Evolutionary conservation across 1,140 invertebrate genomes (phyloP).

Genomic region (Diplogasteroides magnus): DNA sequence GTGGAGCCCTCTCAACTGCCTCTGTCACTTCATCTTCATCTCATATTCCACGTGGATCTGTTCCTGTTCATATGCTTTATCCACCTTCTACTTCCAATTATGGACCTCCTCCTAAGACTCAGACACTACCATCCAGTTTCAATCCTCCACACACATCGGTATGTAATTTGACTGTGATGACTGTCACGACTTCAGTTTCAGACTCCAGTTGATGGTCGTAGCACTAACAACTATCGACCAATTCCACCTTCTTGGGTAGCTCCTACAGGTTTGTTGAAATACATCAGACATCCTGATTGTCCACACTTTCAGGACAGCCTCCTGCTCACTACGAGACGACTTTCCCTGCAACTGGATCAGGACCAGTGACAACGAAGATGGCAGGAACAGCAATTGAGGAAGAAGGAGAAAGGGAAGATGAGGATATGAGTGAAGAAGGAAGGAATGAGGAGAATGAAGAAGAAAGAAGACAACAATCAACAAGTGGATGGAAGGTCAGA

Average conservation of each 20-base stretch:
- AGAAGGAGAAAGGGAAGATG: no score
- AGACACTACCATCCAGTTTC: background rate
- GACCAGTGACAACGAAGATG: slow-evolving; percentile 31
- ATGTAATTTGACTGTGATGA: no score
- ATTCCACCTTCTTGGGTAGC: background rate
- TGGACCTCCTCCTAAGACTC: background rate
- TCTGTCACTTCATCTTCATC: background rate
- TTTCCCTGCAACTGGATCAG: slow-evolving; percentile 31
- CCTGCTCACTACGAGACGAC: slow-evolving; percentile 32
- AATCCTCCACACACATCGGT: background rate
- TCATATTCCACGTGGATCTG: background rate
- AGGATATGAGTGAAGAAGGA: no score
- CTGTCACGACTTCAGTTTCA: no score
- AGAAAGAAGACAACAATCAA: no score
- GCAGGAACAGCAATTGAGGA: slow-evolving; percentile 20
- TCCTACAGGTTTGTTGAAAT: no score
- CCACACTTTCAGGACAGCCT: no score
- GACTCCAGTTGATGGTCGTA: no score
- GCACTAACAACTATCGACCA: background rate
- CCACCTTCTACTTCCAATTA: background rate
- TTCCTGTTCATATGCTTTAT: background rate
- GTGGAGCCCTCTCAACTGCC: background rate
- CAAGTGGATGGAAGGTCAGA: slow-evolving; percentile 15
- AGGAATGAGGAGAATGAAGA: no score
- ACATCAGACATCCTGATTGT: no score